phyloP scores from a whole-genome alignment of 2,888 invertebrate genomes.

The Andrena flavipes region DNA sequence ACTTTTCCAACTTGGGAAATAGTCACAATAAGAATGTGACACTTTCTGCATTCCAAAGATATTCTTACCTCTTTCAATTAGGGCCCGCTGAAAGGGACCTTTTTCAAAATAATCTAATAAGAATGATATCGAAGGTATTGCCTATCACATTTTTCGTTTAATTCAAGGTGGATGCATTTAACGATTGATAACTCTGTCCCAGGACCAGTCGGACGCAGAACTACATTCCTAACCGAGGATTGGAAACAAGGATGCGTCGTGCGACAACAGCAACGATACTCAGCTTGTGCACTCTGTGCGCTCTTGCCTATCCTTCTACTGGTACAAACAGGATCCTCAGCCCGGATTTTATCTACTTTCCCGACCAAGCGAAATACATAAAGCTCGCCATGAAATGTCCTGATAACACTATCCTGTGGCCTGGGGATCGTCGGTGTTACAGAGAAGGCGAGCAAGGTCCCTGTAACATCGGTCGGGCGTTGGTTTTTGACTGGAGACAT shows the following conservation, averaged over 20 bases:
- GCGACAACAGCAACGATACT: not conserved
- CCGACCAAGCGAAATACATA: constrained; percentile 74
- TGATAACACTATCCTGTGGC: constrained; percentile 70
- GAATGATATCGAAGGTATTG: no score
- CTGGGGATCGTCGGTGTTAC: constrained; percentile 70
- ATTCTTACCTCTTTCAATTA: no score
- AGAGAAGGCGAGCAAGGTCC: constrained; percentile 73
- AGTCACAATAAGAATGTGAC: no score
- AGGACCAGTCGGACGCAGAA: not conserved
- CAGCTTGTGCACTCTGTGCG: constrained; percentile 21
- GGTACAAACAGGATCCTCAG: constrained; percentile 34
- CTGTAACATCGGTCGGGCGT: constrained; percentile 72
- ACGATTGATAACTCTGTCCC: constrained; percentile 5
- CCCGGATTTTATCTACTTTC: constrained; percentile 67
- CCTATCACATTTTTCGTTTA: no score
- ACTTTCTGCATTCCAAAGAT: no score
- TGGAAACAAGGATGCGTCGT: constrained; percentile 24
- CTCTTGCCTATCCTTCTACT: constrained; percentile 16
- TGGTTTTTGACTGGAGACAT: constrained; percentile 61
- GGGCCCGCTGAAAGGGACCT: no score
- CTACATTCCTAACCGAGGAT: no score
- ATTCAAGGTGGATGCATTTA: no score
- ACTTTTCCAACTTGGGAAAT: no score
- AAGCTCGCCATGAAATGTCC: constrained; percentile 60
- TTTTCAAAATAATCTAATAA: no score